These are phyloP conservation scores for Poecilia latipinna DNA, from an alignment of 2,113 vertebrate genomes.

Conservation along the genomic window DNA sequence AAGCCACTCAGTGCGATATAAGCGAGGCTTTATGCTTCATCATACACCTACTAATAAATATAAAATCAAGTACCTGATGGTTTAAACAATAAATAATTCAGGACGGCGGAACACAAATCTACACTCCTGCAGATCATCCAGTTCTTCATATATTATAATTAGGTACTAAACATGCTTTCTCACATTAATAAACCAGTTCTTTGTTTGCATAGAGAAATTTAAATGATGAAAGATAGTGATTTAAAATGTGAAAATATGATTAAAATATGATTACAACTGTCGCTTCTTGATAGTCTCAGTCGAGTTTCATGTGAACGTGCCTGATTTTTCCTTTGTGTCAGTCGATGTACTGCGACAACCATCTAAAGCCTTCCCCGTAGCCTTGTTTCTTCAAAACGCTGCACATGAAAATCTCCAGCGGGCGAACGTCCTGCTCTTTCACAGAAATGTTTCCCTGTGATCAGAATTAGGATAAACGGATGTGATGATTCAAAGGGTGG, in stretches of 20 bases:
- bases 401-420: slow-evolving; percentile 99
- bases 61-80: not conserved
- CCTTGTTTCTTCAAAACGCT: slow-evolving; percentile 95
- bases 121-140: slow-evolving; percentile 31
- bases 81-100: slow-evolving; percentile 27
- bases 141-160: slow-evolving; percentile 18
- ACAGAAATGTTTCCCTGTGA: slow-evolving; percentile 86
- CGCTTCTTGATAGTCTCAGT: slow-evolving; percentile 23
- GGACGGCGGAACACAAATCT: slow-evolving; percentile 15
- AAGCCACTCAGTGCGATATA: not conserved
- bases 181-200: slow-evolving; percentile 37
- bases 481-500: not conserved
- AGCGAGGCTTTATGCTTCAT: not conserved
- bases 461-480: slow-evolving; percentile 15
- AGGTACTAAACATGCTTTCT: slow-evolving; percentile 19
- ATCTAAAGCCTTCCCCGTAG: slow-evolving; percentile 95
- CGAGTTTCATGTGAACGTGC: not conserved
- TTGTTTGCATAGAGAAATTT: slow-evolving; percentile 60
- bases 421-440: slow-evolving; percentile 89
- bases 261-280: slow-evolving; percentile 7
- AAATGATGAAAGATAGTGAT: slow-evolving; percentile 20
- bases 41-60: slow-evolving; percentile 9
- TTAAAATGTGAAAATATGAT: not conserved
- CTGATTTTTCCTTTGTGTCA: slow-evolving; percentile 70
- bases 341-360: slow-evolving; percentile 97